phyloP scores from a whole-genome alignment of 2,888 invertebrate species.

The Abscondita cerata region DNA sequence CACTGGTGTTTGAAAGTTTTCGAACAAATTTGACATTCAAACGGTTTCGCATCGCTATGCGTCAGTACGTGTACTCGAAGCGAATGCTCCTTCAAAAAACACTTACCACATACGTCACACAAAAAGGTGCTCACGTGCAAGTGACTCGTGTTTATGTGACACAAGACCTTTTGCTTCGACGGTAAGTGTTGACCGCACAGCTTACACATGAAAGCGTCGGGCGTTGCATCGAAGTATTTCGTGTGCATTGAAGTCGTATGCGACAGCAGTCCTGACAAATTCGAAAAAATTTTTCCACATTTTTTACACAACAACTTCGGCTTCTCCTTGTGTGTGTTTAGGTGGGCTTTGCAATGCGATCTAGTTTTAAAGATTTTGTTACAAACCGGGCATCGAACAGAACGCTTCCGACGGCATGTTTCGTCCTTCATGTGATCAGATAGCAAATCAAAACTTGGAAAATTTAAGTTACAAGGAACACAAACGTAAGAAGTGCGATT shows the following conservation, averaged over 20 bases:
- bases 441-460: constrained; percentile 25
- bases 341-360: constrained; percentile 30
- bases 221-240: constrained; percentile 37
- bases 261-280: constrained; percentile 25
- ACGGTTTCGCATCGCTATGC: constrained; percentile 36
- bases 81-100: constrained; percentile 52
- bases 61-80: constrained; percentile 31
- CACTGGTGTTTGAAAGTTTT: constrained; percentile 51
- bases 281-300: constrained; percentile 31
- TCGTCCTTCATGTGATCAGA: constrained; percentile 25
- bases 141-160: constrained; percentile 38
- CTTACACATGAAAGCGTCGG: constrained; percentile 33
- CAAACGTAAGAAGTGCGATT: constrained; percentile 32
- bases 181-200: constrained; percentile 25
- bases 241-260: constrained; percentile 34
- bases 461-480: constrained; percentile 30
- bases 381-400: constrained; percentile 26
- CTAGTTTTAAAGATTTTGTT: constrained; percentile 31
- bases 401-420: constrained; percentile 6
- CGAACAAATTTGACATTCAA: constrained; percentile 54
- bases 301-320: constrained; percentile 29
- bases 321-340: constrained; percentile 34
- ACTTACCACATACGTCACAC: constrained; percentile 63
- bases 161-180: constrained; percentile 26
- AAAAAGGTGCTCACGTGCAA: constrained; percentile 35